Conservation (phyloP, 1,140 invertebrate genomes). For the Reticulitermes speratus region DNA sequence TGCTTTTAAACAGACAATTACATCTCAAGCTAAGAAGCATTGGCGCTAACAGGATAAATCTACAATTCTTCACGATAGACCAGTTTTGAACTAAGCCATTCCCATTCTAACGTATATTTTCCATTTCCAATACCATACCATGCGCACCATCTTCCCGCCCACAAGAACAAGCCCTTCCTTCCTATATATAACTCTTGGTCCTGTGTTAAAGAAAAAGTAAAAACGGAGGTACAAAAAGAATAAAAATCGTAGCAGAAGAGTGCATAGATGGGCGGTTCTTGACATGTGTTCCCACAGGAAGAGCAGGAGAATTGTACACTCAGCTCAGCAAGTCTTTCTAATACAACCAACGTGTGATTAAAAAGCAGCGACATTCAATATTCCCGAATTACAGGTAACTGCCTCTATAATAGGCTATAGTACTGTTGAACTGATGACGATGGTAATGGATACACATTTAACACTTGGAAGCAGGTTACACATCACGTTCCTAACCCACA, state of each 20-base stretch:
- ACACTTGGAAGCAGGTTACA: too few species aligned
- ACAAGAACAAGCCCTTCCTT: background rate
- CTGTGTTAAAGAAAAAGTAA: background rate
- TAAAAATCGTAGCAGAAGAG: background rate
- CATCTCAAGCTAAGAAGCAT: too few species aligned
- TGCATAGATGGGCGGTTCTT: background rate
- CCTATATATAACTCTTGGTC: background rate
- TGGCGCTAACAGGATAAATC: background rate
- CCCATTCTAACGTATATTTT: background rate
- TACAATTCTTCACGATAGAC: background rate
- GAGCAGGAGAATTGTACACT: background rate
- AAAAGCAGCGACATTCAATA: too few species aligned
- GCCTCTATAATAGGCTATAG: too few species aligned
- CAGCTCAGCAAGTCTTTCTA: too few species aligned
- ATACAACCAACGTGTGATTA: too few species aligned
- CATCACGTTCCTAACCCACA: too few species aligned
- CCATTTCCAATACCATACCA: background rate
- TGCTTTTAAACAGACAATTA: too few species aligned
- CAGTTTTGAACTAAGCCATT: background rate
- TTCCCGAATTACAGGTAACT: too few species aligned
- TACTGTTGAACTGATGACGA: too few species aligned
- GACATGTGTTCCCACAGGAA: conserved; percentile 12
- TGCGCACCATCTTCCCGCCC: background rate
- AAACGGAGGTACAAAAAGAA: background rate
- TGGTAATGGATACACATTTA: too few species aligned